A percentile compares a stretch with the other conserved stretches of the same genome.
Evolutionary conservation across 2,113 vertebrate genomes (phyloP).

Genomic region (Vicugna pacos): DNA sequence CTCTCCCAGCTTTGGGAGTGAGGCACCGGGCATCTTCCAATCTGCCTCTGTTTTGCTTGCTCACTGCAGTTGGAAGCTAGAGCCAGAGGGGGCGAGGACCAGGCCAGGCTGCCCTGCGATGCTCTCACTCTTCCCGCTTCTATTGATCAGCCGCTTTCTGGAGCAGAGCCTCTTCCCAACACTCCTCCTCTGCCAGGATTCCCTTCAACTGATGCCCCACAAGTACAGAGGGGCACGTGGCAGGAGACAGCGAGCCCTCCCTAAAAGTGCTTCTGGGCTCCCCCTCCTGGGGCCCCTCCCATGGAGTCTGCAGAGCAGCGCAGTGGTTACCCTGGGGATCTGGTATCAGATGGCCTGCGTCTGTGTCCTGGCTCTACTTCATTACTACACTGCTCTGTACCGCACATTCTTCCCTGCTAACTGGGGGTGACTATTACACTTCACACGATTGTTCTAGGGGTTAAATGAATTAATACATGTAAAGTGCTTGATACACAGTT

Average conservation of each 20-base stretch:
- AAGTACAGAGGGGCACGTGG: neutral
- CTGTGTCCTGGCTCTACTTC: neutral
- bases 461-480: conserved; percentile 31
- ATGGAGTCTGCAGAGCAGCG: neutral
- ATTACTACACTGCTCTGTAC: neutral
- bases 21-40: conserved; percentile 5
- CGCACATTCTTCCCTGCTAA: neutral
- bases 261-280: neutral
- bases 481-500: neutral
- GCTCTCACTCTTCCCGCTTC: conserved; percentile 64
- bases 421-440: neutral
- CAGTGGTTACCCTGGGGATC: neutral
- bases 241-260: neutral
- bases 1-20: neutral
- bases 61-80: conserved; percentile 69
- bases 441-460: neutral
- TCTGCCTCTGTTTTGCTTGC: conserved; percentile 74
- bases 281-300: neutral
- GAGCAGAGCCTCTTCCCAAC: conserved; percentile 61
- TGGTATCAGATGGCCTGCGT: neutral
- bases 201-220: neutral
- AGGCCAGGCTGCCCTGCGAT: neutral
- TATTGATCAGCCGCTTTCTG: conserved; percentile 57
- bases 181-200: conserved; percentile 42
- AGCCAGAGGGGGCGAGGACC: conserved; percentile 15